Evolutionary conservation across 1,140 invertebrate species (phyloP), one percentile per base, ranked within the genome.

Genomic region (Anadara kagoshimensis): DNA sequence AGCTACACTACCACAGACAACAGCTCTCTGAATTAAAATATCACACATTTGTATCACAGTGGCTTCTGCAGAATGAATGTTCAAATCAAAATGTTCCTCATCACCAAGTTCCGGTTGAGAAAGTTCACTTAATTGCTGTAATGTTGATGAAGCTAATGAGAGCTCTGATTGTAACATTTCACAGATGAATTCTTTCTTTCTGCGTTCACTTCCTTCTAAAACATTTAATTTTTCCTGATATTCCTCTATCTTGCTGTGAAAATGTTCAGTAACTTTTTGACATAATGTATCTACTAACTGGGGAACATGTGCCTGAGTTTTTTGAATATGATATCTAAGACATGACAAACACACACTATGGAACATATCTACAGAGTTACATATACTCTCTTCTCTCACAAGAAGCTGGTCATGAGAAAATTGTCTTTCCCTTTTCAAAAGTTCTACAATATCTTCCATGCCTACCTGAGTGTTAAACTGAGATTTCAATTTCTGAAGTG

Each of bases 401-500:
- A 78, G 59, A n/a, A 86, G 73, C 53, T 80, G 69, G 26, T 80
- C 64, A 64, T 77, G 78, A 45, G 75, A 76, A 71, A 84, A 86
- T 41, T 84, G 62, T 68, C 79, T 72, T 45, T 81, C 73, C 24
- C 62, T 63, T 20, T 72, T 66, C 1, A 79, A 56, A 43, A 79
- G 72, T 45, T 73, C 69, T 44, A 73, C 54, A 41, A 79, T 22
- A 36, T 76, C 69, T 54, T 75, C 68, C 43, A 69, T 45, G 43
- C 53, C 65, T 14, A 63, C 53, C 41, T 71, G 54, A 26, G 69
- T 67, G 51, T 36, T 54, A 44, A 85, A 76, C 58, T 72, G 80
- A 24, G 67, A 70, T 72, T 87, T 87, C 29, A 87, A 62, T 29
- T 74, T 72, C 24, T 74, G 75, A 16, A 87, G 64, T 22, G 84